Evolutionary conservation across 1,140 invertebrate species (phyloP).

Genomic region (Globodera ellingtonae): DNA sequence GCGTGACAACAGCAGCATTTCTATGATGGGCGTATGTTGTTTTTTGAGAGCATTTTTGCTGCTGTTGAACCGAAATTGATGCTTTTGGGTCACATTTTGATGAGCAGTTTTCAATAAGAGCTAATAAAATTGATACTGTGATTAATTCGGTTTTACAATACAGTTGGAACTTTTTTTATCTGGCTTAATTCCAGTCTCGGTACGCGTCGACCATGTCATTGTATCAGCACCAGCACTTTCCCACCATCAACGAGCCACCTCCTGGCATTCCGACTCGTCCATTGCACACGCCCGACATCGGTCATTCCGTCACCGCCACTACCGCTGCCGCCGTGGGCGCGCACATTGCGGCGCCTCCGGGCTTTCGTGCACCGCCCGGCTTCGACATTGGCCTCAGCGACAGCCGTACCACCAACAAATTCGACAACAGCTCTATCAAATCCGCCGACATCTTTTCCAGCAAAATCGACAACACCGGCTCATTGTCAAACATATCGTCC

Average conservation of each 20-base stretch:
- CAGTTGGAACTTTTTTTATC: too few relatives aligned
- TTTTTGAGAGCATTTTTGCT: too few relatives aligned
- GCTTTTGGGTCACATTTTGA: too few relatives aligned
- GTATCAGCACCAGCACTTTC: neutral
- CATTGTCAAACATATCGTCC: too few relatives aligned
- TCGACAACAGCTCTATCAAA: neutral
- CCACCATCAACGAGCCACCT: neutral
- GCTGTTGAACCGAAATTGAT: too few relatives aligned
- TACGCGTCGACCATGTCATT: neutral
- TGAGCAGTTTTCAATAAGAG: too few relatives aligned
- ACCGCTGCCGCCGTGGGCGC: too few relatives aligned
- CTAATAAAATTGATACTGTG: too few relatives aligned
- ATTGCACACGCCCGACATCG: neutral
- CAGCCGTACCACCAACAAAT: neutral
- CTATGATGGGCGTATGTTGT: too few relatives aligned
- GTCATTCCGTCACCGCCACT: neutral
- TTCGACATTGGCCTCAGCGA: neutral
- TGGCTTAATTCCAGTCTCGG: neutral
- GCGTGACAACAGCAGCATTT: too few relatives aligned
- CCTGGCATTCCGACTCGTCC: neutral
- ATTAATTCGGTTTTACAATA: too few relatives aligned
- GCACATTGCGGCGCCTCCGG: too few relatives aligned
- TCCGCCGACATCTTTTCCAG: neutral
- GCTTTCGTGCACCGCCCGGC: neutral
- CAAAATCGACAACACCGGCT: neutral